Evolutionary conservation across 2,113 vertebrate genomes (phyloP).

Genomic region (Phalacrocorax aristotelis): DNA sequence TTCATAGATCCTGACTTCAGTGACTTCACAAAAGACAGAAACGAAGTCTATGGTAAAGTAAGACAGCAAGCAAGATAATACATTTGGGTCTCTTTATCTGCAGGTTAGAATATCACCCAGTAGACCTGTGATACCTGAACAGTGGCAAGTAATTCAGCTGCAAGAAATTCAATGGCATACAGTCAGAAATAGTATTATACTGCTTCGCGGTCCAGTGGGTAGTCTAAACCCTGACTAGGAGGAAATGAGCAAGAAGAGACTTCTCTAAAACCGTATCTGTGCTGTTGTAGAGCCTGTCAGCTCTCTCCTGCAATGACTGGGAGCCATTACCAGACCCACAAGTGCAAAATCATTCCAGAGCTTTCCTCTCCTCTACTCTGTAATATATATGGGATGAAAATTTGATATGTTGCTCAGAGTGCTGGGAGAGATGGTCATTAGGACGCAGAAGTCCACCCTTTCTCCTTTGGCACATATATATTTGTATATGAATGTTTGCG

Average conservation of each 20-base stretch:
- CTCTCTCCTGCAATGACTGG: background rate
- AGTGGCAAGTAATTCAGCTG: background rate
- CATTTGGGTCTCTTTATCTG: background rate
- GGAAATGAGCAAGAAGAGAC: background rate
- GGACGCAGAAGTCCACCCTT: background rate
- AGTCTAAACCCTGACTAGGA: background rate
- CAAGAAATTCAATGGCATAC: background rate
- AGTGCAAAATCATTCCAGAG: background rate
- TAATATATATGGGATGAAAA: background rate
- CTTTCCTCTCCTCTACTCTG: background rate
- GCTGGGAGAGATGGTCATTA: background rate
- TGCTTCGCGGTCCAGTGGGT: background rate
- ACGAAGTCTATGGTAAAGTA: background rate
- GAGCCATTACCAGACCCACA: background rate
- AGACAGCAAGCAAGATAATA: background rate
- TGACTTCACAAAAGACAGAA: background rate
- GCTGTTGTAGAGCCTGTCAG: background rate
- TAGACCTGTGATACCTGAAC: background rate
- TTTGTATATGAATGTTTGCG: background rate
- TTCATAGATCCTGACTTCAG: background rate
- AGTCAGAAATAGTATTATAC: background rate
- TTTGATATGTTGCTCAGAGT: rapidly evolving
- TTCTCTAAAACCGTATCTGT: background rate
- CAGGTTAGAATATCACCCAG: background rate
- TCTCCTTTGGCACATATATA: background rate